Conservation (phyloP, 1,140 invertebrate species). For the Dreissena rostriformis region DNA sequence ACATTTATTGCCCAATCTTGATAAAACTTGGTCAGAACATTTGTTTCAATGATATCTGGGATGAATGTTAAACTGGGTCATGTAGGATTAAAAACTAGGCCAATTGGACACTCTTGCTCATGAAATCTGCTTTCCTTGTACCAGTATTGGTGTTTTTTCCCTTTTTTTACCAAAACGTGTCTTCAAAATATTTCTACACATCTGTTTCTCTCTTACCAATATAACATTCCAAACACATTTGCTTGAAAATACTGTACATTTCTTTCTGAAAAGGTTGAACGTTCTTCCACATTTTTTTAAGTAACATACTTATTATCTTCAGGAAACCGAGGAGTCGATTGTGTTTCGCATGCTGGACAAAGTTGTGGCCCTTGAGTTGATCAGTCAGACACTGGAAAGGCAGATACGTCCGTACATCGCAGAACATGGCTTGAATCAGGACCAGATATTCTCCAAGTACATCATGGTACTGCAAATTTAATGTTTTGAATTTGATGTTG, state of each 20-base stretch:
- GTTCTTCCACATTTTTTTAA: too few relatives aligned
- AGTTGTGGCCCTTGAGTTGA: slow-evolving; percentile 73
- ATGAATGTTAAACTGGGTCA: too few relatives aligned
- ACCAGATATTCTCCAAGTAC: slow-evolving; percentile 74
- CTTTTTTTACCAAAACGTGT: neutral
- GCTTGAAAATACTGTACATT: neutral
- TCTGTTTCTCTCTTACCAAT: neutral
- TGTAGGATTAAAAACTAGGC: too few relatives aligned
- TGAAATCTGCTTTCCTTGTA: too few relatives aligned
- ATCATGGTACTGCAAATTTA: slow-evolving; percentile 61
- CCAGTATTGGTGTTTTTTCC: too few relatives aligned
- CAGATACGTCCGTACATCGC: slow-evolving; percentile 75
- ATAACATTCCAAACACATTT: neutral
- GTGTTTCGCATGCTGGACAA: slow-evolving; percentile 76
- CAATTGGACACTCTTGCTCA: too few relatives aligned
- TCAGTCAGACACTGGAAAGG: slow-evolving; percentile 65
- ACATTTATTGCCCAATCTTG: too few relatives aligned
- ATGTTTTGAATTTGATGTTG: too few relatives aligned
- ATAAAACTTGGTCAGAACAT: too few relatives aligned
- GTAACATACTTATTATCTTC: slow-evolving; percentile 19
- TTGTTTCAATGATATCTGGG: too few relatives aligned
- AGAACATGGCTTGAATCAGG: slow-evolving; percentile 72
- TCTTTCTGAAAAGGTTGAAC: neutral
- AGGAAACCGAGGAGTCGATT: slow-evolving; percentile 76
- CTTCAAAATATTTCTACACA: neutral